Base-by-base conservation (phyloP, 1,140 invertebrate genomes). In the Pogonus chalceus region DNA sequence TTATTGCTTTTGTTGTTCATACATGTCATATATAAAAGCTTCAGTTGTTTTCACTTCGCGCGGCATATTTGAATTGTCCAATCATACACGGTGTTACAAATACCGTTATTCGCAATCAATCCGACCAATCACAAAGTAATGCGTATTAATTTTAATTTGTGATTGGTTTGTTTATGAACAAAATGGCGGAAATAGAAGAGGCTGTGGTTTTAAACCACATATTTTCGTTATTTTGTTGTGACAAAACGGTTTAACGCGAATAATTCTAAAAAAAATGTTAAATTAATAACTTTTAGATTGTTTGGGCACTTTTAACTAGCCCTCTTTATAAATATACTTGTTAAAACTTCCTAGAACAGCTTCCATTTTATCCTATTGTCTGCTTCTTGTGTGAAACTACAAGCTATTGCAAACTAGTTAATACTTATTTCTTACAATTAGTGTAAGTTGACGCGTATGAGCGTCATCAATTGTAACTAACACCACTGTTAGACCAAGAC, bases 391-490 rank as follows among this genome's bases (percentile, higher is more conserved):
- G 37, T 43, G 37, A 10, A 43, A 4, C 37, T 43, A 18, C 18
- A 18, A 4, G 37, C 37, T 43, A 3, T 43, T 43, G 37, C 37
- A 10, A 43, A 10, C 4, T 43, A 43, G 37, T 43, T 10, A 4
- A 16, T 43, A 43, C 37, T 43, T 43, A 9, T 43, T 31, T 4
- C 37, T n/a, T n/a, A n/a, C n/a, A n/a, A n/a, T n/a, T 43, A 43
- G 37, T 10, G 37, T 43, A 43, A 43, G 37, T 43, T 43, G 37
- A 43, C 37, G 37, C 37, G n/a, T 18, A 12, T 18, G 18, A 12
- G 37, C 37, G 37, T 43, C 37, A 10, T 43, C 37, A 43, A 18
- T 12, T 43, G 37, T 43, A 43, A 43, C 37, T 43, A 43, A 43
- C 37, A 43, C 37, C 37, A 43, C 37, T 43, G 18, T 43, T 43